Evolutionary conservation across 2,888 invertebrate species (phyloP).

Genomic region (Subacronicta megacephala): DNA sequence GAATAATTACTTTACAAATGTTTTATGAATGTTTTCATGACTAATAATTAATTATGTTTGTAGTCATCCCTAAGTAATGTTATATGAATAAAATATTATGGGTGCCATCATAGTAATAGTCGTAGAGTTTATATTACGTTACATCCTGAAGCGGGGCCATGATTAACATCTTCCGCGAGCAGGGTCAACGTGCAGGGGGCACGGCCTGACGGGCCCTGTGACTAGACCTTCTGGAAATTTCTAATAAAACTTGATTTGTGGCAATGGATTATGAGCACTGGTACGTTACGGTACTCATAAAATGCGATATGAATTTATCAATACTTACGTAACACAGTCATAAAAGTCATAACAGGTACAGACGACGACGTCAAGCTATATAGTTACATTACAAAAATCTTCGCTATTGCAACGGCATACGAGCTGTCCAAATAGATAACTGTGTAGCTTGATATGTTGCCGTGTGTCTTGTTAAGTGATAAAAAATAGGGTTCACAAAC

Average conservation of each 20-base stretch:
- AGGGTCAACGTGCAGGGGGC: conserved; percentile 84
- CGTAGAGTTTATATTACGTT: conserved; percentile 56
- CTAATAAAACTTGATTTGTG: conserved; percentile 53
- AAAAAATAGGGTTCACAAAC: too few species aligned
- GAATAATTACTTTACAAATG: conserved; percentile 33
- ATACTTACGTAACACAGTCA: conserved; percentile 31
- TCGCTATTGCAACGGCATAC: too few species aligned
- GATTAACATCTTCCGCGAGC: conserved; percentile 86
- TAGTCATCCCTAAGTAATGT: conserved; percentile 25
- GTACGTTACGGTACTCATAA: conserved; percentile 26
- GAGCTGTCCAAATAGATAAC: too few species aligned
- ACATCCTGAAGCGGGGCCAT: conserved; percentile 67
- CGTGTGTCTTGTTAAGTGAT: too few species aligned
- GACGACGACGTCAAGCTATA: too few species aligned
- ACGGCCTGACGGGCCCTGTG: conserved; percentile 69
- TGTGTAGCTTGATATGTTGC: too few species aligned
- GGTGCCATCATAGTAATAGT: conserved; percentile 67
- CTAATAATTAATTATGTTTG: conserved; percentile 38
- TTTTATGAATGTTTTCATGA: conserved; percentile 33
- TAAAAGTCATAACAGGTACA: conserved; percentile 4
- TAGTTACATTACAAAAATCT: too few species aligned
- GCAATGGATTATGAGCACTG: conserved; percentile 27
- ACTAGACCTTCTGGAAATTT: conserved; percentile 58
- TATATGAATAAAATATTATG: conserved; percentile 44
- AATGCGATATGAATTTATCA: conserved; percentile 38